Percentiles rank a stretch among this genome's conserved stretches.
phyloP scores from a whole-genome alignment of 2,888 invertebrate species.

The Notocelia uddmanniana region DNA sequence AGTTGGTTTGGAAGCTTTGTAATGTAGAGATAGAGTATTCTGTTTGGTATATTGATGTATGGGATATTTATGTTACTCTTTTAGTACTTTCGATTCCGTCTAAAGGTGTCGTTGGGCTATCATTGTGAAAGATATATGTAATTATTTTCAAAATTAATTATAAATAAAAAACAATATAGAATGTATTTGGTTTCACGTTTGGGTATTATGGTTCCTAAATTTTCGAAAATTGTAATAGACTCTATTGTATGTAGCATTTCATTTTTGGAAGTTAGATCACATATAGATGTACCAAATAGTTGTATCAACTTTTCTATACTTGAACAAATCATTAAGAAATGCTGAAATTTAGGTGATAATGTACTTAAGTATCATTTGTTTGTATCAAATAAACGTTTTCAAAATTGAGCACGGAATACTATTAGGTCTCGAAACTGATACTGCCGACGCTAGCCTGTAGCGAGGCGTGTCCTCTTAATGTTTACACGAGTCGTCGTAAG shows the following conservation, averaged over 20 bases:
- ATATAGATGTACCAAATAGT: constrained; percentile 85
- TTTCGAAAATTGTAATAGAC: constrained; percentile 85
- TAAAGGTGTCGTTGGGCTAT: constrained; percentile 78
- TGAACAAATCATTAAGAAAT: constrained; percentile 78
- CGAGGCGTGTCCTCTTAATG: constrained; percentile 29
- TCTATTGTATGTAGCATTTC: constrained; percentile 84
- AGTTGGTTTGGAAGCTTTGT: constrained; percentile 74
- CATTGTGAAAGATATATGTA: constrained; percentile 75
- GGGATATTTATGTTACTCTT: constrained; percentile 74
- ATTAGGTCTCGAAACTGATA: constrained; percentile 79
- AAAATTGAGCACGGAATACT: constrained; percentile 84
- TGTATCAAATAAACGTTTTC: constrained; percentile 69
- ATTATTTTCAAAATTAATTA: constrained; percentile 84
- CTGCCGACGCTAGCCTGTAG: constrained; percentile 71
- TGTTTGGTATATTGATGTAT: constrained; percentile 72
- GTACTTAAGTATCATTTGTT: constrained; percentile 76
- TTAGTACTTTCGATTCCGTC: constrained; percentile 83
- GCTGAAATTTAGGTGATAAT: constrained; percentile 80
- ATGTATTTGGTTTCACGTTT: constrained; percentile 83
- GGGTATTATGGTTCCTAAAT: constrained; percentile 87
- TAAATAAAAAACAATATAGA: constrained; percentile 74
- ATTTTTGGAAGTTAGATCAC: constrained; percentile 81
- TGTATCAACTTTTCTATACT: constrained; percentile 85
- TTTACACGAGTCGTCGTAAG: constrained; percentile 51
- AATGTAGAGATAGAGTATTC: constrained; percentile 78